These are phyloP conservation scores for Axea sp. DNA, from an alignment of 2,888 invertebrate genomes.

Conservation along the genomic window DNA sequence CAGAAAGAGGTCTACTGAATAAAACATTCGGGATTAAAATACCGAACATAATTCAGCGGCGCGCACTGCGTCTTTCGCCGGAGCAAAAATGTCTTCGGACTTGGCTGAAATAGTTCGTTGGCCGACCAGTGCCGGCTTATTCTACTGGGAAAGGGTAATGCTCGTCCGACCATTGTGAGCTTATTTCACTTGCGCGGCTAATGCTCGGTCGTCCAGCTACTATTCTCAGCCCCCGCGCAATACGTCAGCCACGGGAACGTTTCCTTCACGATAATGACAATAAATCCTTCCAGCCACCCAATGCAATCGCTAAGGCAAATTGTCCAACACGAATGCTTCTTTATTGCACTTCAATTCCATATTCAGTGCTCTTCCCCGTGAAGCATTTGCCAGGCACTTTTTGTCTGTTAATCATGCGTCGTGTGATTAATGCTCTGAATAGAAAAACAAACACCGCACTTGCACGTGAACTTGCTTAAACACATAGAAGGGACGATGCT, in stretches of 20 bases:
- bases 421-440: no score
- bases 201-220: slow-evolving; percentile 42
- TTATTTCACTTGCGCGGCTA: slow-evolving; percentile 59
- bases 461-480: no score
- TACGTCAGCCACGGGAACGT: slow-evolving; percentile 47
- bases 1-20: slow-evolving; percentile 51
- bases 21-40: slow-evolving; percentile 60
- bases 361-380: no score
- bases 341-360: no score
- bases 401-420: no score
- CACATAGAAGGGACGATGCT: no score
- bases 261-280: slow-evolving; percentile 52
- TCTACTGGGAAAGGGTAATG: slow-evolving; percentile 56
- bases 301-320: slow-evolving; percentile 42
- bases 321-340: no score
- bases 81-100: slow-evolving; percentile 56
- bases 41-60: slow-evolving; percentile 53
- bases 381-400: no score
- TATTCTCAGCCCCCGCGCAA: slow-evolving; percentile 34
- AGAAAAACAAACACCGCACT: no score
- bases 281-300: slow-evolving; percentile 44
- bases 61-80: slow-evolving; percentile 46
- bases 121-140: slow-evolving; percentile 46
- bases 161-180: slow-evolving; percentile 57
- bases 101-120: slow-evolving; percentile 40